A percentile compares a stretch with the other conserved stretches of the same genome.
Conservation (phyloP, 2,113 vertebrate species). For the Oceanodroma tethys region DNA sequence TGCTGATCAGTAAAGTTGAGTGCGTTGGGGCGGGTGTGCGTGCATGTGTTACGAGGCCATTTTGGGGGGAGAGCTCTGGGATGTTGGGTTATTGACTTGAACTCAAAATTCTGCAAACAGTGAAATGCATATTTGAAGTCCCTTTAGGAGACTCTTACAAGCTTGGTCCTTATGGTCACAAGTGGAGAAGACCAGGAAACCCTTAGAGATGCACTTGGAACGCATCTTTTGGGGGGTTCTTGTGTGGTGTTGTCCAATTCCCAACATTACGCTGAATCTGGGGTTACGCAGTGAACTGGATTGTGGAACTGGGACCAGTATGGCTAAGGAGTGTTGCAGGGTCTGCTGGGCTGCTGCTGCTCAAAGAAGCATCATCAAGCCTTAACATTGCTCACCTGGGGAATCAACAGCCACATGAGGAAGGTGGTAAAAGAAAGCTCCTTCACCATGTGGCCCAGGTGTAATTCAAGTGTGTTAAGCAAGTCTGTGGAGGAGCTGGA, state of each 20-base stretch:
- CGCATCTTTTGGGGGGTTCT: neutral
- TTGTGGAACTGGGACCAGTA: neutral
- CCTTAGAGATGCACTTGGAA: neutral
- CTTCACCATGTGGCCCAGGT: neutral
- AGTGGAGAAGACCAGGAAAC: neutral
- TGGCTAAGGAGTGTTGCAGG: neutral
- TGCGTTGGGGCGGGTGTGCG: fast-evolving
- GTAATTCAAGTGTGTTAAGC: neutral
- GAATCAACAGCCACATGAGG: neutral
- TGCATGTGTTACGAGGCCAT: neutral
- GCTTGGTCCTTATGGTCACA: neutral
- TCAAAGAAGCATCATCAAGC: neutral
- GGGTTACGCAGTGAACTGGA: neutral
- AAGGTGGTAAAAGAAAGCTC: neutral
- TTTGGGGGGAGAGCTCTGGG: neutral
- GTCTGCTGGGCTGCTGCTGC: neutral
- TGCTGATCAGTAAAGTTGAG: neutral
- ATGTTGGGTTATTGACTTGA: neutral
- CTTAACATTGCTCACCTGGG: neutral
- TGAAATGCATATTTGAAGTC: neutral
- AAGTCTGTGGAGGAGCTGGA: neutral
- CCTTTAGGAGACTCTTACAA: neutral
- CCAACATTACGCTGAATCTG: fast-evolving
- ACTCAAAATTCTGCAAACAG: neutral
- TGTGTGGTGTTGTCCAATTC: neutral